Conservation (phyloP, 2,888 invertebrate genomes). For the Neria commutata region DNA sequence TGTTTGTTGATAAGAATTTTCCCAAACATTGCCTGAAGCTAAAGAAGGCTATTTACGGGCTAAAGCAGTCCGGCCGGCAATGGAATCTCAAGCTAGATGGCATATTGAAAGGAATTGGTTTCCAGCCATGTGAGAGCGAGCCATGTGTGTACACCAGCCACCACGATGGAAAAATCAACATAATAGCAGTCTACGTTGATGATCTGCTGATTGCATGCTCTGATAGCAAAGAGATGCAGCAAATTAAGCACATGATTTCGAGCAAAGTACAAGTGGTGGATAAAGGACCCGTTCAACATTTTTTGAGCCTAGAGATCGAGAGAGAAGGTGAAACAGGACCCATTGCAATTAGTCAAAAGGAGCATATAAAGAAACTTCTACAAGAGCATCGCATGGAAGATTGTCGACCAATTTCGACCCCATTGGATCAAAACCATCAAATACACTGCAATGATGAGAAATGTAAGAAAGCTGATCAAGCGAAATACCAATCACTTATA, state of each 20-base stretch:
- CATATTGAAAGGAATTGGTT: neutral
- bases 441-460: constrained; percentile 22
- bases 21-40: neutral
- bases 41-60: neutral
- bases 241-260: constrained; percentile 25
- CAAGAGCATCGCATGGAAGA: constrained; percentile 27
- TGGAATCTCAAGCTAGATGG: neutral
- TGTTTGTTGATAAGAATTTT: neutral
- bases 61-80: neutral
- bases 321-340: constrained; percentile 26
- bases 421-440: constrained; percentile 30
- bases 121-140: neutral
- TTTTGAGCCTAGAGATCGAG: constrained; percentile 27
- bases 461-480: constrained; percentile 13
- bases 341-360: constrained; percentile 26
- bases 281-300: constrained; percentile 19
- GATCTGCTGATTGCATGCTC: neutral
- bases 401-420: constrained; percentile 30
- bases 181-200: neutral
- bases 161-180: neutral
- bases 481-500: constrained; percentile 28
- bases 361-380: constrained; percentile 30
- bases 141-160: neutral
- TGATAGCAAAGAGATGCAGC: no score
- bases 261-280: constrained; percentile 24